Percentiles rank a stretch among this genome's conserved stretches.
Evolutionary conservation across 2,888 invertebrate genomes (phyloP).

Genomic region (Pseudococcus jackbeardsleyi): DNA sequence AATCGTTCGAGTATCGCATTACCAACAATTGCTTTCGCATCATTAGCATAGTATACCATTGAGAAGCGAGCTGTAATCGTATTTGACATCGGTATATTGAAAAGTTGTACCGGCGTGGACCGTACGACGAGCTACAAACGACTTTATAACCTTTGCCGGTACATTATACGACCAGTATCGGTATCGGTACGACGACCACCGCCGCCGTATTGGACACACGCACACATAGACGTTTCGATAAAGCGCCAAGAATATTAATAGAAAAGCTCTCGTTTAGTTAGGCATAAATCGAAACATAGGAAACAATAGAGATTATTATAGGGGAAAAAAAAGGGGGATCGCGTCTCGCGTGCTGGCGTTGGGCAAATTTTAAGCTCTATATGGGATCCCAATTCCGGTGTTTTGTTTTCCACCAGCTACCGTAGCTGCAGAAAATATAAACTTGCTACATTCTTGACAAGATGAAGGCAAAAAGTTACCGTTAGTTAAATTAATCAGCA

Average conservation of each 20-base stretch:
- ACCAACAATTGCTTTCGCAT: background rate
- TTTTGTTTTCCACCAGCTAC: background rate
- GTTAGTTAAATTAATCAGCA: background rate
- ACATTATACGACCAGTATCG: background rate
- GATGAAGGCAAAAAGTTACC: constrained; percentile 13
- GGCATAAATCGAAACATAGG: constrained; percentile 35
- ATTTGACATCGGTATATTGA: constrained; percentile 4
- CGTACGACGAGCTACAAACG: background rate
- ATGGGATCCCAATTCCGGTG: background rate
- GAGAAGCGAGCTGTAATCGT: background rate
- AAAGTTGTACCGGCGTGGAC: background rate
- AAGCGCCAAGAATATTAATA: constrained; percentile 38
- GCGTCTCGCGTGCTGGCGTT: constrained; percentile 35
- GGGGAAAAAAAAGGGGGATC: constrained; percentile 33
- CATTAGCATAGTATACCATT: background rate
- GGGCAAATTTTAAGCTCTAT: constrained; percentile 35
- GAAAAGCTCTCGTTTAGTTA: constrained; percentile 26
- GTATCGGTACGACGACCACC: background rate
- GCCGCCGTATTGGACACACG: background rate
- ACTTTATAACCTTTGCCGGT: background rate
- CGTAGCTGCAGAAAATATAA: background rate
- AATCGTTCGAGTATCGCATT: background rate
- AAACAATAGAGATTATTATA: constrained; percentile 15
- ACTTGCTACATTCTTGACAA: background rate
- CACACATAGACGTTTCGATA: background rate